These are phyloP conservation scores for Orthosia gothica DNA, from an alignment of 2,888 invertebrate species.

Conservation along the genomic window DNA sequence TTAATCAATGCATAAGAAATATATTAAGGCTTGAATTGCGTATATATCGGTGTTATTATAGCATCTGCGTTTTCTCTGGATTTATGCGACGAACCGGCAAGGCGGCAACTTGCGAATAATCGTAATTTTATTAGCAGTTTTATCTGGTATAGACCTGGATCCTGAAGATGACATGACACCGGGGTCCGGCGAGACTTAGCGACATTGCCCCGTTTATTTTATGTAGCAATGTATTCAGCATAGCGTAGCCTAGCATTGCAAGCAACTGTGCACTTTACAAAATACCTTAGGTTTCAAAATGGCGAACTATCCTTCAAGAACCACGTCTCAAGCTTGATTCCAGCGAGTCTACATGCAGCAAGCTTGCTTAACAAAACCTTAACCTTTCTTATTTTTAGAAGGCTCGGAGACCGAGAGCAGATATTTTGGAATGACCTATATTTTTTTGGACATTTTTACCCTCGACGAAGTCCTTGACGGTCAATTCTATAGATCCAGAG, in stretches of 20 bases:
- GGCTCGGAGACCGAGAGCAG: not conserved
- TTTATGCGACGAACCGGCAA: not conserved
- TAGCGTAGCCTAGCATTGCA: conserved; percentile 5
- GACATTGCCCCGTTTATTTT: not conserved
- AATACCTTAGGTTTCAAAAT: not conserved
- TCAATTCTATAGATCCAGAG: not conserved
- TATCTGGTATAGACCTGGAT: not conserved
- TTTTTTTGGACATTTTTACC: not conserved
- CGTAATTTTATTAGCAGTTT: not conserved
- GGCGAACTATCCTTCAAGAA: too few species aligned
- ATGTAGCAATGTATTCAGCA: not conserved
- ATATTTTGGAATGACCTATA: not conserved
- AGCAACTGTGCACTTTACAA: not conserved
- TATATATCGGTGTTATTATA: conserved; percentile 25
- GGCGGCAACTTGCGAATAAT: conserved; percentile 4
- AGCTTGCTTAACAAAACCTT: too few species aligned
- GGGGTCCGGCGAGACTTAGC: not conserved
- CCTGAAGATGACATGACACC: not conserved
- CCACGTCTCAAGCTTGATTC: too few species aligned
- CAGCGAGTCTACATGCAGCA: too few species aligned
- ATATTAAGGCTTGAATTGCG: conserved; percentile 26
- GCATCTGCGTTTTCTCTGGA: conserved; percentile 9
- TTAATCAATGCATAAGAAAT: not conserved
- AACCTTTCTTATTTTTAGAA: too few species aligned
- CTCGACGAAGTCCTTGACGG: too few species aligned